Base-by-base conservation (phyloP, 2,888 invertebrate species). In the Leucoptera coffeella region DNA sequence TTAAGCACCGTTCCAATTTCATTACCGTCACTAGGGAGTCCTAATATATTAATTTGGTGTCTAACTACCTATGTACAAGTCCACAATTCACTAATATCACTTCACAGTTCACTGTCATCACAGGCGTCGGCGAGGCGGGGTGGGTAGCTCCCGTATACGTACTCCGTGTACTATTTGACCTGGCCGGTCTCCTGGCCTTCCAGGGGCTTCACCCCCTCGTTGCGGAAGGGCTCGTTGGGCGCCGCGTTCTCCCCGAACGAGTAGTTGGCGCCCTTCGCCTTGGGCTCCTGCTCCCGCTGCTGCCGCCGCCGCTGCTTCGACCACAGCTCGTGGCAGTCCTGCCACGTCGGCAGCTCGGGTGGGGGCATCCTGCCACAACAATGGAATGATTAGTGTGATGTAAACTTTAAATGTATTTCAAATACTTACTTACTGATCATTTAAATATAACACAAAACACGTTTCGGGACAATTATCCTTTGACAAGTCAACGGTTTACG, bases 321-420 rank as follows among this genome's bases (percentile, higher is more conserved):
- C 96, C 97, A 99, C 48, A 99, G 75, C 61, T 99, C 99, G 69
- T 99, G 97, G 54, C 99, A 99, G 64, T 99, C 97, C 61, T 99
- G 96, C 84, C 91, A 91, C 15, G 85, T 89, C 1, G 96, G 96
- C 36, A 97, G 64, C 53, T 82, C 81, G 1, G 89, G 87, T 2
- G 82, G 81, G 26, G 82, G 74, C 82, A 90, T 88, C 58, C 89
- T 89, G 52, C n/a, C n/a, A n/a, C n/a, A n/a, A n/a, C n/a, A n/a
- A n/a, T n/a, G 5, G 17, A 6, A 19, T 17, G 13, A 4, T 6
- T n/a, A n/a, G n/a, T n/a, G n/a, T n/a, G 7, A 23, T n/a, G 10
- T 12, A 7, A 12, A 17, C 17, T 17, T 17, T 17, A 7, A 17
- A 8, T 17, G 5, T 17, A 17, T 17, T 17, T 17, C 5, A 17